Conservation (phyloP, 2,888 invertebrate genomes). For the Scotopteryx bipunctaria region DNA sequence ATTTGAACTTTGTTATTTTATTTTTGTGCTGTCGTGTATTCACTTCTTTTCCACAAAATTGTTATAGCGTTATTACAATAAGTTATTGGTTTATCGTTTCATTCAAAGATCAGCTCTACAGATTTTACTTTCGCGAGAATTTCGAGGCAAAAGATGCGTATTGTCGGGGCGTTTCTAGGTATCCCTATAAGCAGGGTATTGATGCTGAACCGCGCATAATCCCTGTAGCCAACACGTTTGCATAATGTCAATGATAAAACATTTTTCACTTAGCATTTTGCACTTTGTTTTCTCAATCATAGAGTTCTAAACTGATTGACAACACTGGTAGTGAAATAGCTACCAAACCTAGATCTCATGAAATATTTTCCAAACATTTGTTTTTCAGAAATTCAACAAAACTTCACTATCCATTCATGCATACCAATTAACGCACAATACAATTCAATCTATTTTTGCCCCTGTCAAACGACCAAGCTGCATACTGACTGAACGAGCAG, state of each 20-base stretch:
- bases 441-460: conserved; percentile 4
- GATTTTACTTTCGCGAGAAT: conserved; percentile 36
- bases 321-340: background rate
- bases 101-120: conserved; percentile 36
- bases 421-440: conserved; percentile 7
- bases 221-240: conserved; percentile 37
- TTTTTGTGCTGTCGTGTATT: too few relatives aligned
- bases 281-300: background rate
- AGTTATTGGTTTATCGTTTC: too few relatives aligned
- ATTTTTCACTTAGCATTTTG: conserved; percentile 19
- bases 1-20: too few relatives aligned
- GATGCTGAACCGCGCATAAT: conserved; percentile 39
- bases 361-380: background rate
- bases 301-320: background rate
- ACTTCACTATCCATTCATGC: too few relatives aligned
- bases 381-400: too few relatives aligned
- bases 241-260: conserved; percentile 44
- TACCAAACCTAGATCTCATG: background rate
- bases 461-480: conserved; percentile 3
- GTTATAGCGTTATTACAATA: too few relatives aligned
- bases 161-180: conserved; percentile 53
- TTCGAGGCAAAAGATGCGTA: conserved; percentile 52
- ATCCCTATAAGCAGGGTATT: conserved; percentile 40
- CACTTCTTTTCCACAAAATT: too few relatives aligned
- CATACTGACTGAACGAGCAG: too few relatives aligned